These are phyloP conservation scores for Tenthredo livida DNA, from an alignment of 2,888 invertebrate genomes.

Conservation along the genomic window DNA sequence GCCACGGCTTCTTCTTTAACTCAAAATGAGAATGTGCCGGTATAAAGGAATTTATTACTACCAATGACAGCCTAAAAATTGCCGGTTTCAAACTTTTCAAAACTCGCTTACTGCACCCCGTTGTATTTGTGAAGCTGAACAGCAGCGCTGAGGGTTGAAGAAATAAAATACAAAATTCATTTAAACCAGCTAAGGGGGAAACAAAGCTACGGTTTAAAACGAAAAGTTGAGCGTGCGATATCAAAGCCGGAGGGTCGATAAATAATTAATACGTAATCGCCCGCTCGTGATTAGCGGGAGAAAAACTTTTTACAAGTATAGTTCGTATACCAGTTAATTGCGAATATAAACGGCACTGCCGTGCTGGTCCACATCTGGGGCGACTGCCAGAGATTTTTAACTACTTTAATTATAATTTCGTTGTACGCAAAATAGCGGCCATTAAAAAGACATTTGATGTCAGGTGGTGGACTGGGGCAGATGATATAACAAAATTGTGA, in stretches of 20 bases:
- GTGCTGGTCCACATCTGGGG: background rate
- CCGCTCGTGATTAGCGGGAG: background rate
- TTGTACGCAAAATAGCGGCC: background rate
- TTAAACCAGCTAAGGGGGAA: background rate
- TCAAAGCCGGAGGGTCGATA: background rate
- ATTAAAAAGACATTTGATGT: constrained; percentile 45
- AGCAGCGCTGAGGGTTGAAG: background rate
- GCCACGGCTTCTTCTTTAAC: background rate
- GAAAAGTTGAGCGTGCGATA: background rate
- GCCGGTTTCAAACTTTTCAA: background rate
- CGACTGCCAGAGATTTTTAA: constrained; percentile 11
- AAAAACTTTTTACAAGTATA: constrained; percentile 6
- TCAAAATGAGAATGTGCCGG: background rate
- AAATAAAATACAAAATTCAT: constrained; percentile 13
- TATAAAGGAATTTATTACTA: background rate
- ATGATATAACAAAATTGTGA: background rate
- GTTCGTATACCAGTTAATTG: constrained; percentile 1
- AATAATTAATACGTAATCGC: constrained; percentile 20
- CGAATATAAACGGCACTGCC: constrained; percentile 6
- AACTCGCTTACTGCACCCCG: background rate
- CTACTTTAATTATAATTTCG: constrained; percentile 36
- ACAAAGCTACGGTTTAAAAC: background rate
- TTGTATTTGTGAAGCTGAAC: background rate
- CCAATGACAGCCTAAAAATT: constrained; percentile 32
- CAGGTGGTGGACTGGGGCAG: background rate